A percentile compares a stretch with the other conserved stretches of the same genome.
These are phyloP conservation scores for Lophius americanus DNA, from an alignment of 2,797 vertebrate species.

Conservation along the genomic window DNA sequence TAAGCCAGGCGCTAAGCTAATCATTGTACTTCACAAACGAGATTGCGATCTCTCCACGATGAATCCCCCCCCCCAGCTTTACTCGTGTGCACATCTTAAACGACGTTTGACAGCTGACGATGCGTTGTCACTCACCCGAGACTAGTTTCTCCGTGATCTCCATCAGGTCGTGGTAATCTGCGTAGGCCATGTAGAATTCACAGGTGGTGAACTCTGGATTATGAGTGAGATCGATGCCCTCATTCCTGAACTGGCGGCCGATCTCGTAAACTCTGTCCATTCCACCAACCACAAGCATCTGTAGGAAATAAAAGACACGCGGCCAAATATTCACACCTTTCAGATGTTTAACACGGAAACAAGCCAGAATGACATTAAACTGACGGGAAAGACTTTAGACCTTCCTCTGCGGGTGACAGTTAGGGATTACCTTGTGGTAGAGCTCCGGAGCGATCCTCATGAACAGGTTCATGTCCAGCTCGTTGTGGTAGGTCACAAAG, in stretches of 20 bases:
- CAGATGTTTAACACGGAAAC: background rate
- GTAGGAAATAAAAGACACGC: conserved; percentile 17
- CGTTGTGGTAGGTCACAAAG: conserved; percentile 96
- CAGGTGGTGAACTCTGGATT: conserved; percentile 99
- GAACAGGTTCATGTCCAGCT: conserved; percentile 96
- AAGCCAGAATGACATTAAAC: no score
- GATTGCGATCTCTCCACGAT: no score
- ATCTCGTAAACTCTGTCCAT: conserved; percentile 96
- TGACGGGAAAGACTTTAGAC: no score
- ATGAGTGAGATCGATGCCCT: conserved; percentile 97
- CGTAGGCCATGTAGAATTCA: conserved; percentile 99
- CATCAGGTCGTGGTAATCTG: conserved; percentile 96
- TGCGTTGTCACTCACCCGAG: conserved; percentile 81
- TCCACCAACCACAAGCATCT: conserved; percentile 98
- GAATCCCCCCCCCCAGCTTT: no score
- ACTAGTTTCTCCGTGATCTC: conserved; percentile 96
- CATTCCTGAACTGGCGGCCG: conserved; percentile 97
- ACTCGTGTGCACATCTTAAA: no score
- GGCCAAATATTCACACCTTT: background rate
- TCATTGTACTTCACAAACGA: no score
- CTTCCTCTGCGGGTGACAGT: background rate
- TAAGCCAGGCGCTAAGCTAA: no score
- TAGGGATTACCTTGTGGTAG: conserved; percentile 91
- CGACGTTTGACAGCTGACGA: background rate
- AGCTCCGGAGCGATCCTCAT: conserved; percentile 99